phyloP scores from a whole-genome alignment of 2,888 invertebrate species.

The Embidobia sp. region DNA sequence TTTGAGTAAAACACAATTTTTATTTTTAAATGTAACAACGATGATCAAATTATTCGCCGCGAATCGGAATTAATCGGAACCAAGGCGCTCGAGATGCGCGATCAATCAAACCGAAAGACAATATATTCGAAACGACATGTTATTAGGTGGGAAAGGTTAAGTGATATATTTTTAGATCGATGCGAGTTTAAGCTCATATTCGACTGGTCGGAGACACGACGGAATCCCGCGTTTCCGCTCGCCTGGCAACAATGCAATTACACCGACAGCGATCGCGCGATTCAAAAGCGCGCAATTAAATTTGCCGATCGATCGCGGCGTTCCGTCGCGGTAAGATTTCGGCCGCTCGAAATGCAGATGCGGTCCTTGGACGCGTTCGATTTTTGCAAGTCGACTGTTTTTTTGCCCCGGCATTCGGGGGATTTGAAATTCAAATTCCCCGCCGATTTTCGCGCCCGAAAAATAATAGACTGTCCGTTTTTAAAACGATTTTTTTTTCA shows the following conservation, averaged over 20 bases:
- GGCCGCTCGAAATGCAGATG: conserved; percentile 8
- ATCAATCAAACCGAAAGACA: conserved; percentile 13
- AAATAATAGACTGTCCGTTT: too few species aligned
- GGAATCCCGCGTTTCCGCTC: conserved; percentile 17
- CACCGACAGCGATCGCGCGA: conserved; percentile 26
- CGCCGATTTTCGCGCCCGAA: too few species aligned
- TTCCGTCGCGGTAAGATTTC: conserved; percentile 37
- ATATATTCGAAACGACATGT: conserved; percentile 23
- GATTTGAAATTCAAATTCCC: too few species aligned
- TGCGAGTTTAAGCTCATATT: conserved; percentile 28
- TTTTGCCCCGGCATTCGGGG: too few species aligned
- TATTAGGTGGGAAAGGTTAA: conserved; percentile 42
- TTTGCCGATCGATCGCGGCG: conserved; percentile 43
- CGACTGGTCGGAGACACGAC: conserved; percentile 18
- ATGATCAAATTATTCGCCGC: too few species aligned
- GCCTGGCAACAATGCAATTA: conserved; percentile 47
- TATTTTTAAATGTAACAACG: too few species aligned
- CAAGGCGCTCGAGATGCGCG: too few species aligned
- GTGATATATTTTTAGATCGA: conserved; percentile 46
- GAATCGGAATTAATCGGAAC: too few species aligned
- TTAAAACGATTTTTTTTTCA: too few species aligned
- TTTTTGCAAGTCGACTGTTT: too few species aligned
- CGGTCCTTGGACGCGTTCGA: too few species aligned
- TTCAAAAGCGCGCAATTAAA: conserved; percentile 54
- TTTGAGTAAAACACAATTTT: too few species aligned